These are phyloP conservation scores for Elaphurus davidianus DNA, from an alignment of 2,113 vertebrate genomes.

Conservation along the genomic window DNA sequence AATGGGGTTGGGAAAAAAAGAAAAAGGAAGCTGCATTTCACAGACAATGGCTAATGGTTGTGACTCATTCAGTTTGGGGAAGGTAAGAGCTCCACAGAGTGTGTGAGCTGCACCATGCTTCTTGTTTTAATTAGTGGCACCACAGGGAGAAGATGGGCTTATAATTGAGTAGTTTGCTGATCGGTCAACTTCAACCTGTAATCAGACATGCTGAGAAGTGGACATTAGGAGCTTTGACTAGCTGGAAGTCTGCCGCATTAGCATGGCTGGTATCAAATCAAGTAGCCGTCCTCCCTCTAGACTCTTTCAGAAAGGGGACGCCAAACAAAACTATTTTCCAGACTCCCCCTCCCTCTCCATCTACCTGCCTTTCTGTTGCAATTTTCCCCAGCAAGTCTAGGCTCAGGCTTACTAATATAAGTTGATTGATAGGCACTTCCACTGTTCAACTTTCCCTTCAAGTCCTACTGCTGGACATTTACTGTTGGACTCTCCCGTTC, in stretches of 20 bases:
- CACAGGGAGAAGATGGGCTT: conserved; percentile 64
- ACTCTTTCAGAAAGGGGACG: neutral
- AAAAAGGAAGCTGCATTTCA: neutral
- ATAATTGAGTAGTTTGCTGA: conserved; percentile 65
- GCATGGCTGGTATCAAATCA: neutral
- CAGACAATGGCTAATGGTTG: conserved; percentile 34
- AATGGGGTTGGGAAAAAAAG: neutral
- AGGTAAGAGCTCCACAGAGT: conserved; percentile 22
- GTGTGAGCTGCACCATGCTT: neutral
- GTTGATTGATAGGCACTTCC: accelerated
- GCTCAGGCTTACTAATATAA: accelerated
- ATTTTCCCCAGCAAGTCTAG: neutral
- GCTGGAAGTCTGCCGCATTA: neutral
- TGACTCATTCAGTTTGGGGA: conserved; percentile 51
- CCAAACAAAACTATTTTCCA: neutral
- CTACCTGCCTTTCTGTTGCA: neutral
- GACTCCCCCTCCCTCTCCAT: neutral
- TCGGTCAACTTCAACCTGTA: conserved; percentile 61
- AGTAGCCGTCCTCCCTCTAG: neutral
- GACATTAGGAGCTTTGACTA: conserved; percentile 38
- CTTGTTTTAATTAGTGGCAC: conserved; percentile 50
- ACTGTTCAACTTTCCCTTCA: neutral
- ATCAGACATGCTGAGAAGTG: conserved; percentile 39
- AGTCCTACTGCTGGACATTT: too few relatives aligned
- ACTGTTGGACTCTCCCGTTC: neutral